Conservation (phyloP, 92 coral and sea anemone genomes). For the Desmophyllum pertusum region DNA sequence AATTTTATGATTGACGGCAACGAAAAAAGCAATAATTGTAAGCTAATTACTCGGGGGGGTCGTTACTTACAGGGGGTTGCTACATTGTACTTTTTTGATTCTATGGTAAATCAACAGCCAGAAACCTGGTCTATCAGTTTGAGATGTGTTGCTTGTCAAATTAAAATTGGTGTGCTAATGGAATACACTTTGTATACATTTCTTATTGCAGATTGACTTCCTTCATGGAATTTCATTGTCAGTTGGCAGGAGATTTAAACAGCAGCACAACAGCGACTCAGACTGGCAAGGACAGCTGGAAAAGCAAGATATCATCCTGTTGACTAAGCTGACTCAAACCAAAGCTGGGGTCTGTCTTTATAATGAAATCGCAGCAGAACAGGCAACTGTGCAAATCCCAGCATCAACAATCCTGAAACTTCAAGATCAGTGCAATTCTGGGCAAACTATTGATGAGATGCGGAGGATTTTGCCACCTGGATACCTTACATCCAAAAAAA, state of each 20-base stretch:
- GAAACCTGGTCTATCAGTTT: neutral
- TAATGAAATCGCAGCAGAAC: neutral
- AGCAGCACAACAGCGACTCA: neutral
- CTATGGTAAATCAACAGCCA: too few species aligned
- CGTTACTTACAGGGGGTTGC: too few species aligned
- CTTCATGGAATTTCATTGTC: neutral
- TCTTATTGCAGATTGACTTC: constrained; percentile 3
- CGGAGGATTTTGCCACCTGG: constrained; percentile 3
- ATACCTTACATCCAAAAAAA: neutral
- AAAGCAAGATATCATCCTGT: neutral
- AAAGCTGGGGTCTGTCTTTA: neutral
- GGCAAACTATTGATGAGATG: neutral
- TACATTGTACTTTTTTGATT: constrained; percentile 2
- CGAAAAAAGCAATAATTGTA: too few species aligned
- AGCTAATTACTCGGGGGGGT: too few species aligned
- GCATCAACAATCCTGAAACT: neutral
- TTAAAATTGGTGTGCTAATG: neutral
- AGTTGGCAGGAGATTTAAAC: neutral
- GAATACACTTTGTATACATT: neutral
- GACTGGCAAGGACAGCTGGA: neutral
- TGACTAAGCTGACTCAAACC: neutral
- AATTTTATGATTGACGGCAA: too few species aligned
- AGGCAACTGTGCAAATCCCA: neutral
- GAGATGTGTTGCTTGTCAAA: neutral
- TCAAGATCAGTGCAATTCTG: neutral